Percentiles rank a stretch among this genome's conserved stretches.
phyloP scores from a whole-genome alignment of 2,113 vertebrate genomes.

The Hippocampus guttulatus region DNA sequence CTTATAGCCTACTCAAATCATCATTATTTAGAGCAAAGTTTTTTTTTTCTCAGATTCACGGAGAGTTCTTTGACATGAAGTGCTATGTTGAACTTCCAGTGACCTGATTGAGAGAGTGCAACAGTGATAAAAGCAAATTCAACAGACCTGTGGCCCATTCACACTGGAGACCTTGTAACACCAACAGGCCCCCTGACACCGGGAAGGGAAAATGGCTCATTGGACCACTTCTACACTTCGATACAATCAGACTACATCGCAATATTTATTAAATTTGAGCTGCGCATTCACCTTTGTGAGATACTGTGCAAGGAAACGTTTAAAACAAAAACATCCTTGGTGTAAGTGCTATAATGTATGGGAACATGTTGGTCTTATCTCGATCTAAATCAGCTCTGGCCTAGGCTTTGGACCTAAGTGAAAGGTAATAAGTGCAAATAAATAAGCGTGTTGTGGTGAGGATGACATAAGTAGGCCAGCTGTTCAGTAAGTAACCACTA shows the following conservation, averaged over 20 bases:
- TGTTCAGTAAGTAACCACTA: slow-evolving; percentile 58
- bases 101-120: no score
- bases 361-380: slow-evolving; percentile 10
- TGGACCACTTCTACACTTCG: no score
- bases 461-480: slow-evolving; percentile 63
- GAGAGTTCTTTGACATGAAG: not conserved
- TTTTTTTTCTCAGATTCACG: not conserved
- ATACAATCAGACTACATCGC: no score
- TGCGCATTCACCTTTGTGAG: not conserved
- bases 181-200: not conserved
- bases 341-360: not conserved
- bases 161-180: not conserved
- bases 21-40: not conserved
- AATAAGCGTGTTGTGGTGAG: slow-evolving; percentile 47
- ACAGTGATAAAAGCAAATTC: no score
- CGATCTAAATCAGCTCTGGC: slow-evolving; percentile 35
- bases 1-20: not conserved
- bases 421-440: slow-evolving; percentile 30
- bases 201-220: not conserved
- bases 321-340: slow-evolving; percentile 2
- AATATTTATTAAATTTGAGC: not conserved
- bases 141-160: no score
- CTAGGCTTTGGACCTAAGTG: slow-evolving; percentile 39
- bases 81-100: no score
- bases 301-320: not conserved